Conservation (phyloP, 2,888 invertebrate species). For the Erebia ligea region DNA sequence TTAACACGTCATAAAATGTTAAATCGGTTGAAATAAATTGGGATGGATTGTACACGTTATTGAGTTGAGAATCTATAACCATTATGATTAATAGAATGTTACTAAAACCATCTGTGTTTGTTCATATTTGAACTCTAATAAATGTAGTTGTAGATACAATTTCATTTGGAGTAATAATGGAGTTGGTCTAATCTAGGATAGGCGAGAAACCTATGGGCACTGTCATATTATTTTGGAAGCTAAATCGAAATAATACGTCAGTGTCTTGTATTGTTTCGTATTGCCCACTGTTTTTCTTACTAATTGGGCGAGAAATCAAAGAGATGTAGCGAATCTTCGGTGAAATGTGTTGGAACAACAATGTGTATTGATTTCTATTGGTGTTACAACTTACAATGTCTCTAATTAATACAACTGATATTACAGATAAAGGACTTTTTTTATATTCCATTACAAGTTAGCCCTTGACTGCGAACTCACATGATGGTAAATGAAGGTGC, state of each 20-base stretch:
- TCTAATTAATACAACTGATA: not conserved
- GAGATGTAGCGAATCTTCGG: constrained; percentile 40
- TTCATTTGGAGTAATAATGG: constrained; percentile 1
- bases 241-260: constrained; percentile 72
- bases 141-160: not conserved
- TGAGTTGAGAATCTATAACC: constrained; percentile 13
- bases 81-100: not conserved
- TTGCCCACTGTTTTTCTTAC: constrained; percentile 73
- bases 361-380: constrained; percentile 26
- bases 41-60: constrained; percentile 8
- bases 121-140: constrained; percentile 20
- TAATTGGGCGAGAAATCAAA: constrained; percentile 79
- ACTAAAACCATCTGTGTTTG: not conserved
- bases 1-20: not conserved
- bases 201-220: constrained; percentile 30
- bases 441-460: too few species aligned
- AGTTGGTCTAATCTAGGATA: constrained; percentile 11
- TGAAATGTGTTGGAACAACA: constrained; percentile 30
- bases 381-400: not conserved
- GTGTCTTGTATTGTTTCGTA: constrained; percentile 63
- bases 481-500: too few species aligned
- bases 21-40: not conserved
- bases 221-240: constrained; percentile 51
- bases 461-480: too few species aligned
- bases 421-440: not conserved